Evolutionary conservation across 2,113 vertebrate species (phyloP).

Genomic region (Conger conger): DNA sequence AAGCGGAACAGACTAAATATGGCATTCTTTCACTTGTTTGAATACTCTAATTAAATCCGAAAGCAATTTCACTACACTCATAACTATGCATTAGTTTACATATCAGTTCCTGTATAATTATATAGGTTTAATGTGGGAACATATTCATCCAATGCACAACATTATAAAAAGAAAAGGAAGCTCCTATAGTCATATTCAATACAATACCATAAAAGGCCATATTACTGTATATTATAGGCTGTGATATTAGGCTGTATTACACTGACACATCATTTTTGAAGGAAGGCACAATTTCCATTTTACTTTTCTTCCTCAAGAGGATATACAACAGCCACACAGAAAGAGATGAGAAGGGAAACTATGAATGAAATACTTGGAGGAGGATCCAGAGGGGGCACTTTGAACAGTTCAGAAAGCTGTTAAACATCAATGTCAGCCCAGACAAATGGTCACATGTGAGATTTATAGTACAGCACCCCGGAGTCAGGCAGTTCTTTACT

Average conservation of each 20-base stretch:
- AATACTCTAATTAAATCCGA: no score
- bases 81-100: no score
- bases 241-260: no score
- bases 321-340: background rate
- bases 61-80: no score
- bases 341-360: background rate
- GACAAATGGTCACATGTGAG: background rate
- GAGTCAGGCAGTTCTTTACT: background rate
- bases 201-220: no score
- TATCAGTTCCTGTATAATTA: background rate
- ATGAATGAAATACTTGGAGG: background rate
- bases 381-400: background rate
- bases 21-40: no score
- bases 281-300: no score
- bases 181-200: background rate
- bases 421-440: background rate
- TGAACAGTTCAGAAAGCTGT: background rate
- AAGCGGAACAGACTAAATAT: no score
- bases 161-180: background rate
- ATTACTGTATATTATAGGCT: no score
- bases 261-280: no score
- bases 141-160: background rate
- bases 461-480: conserved; percentile 5
- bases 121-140: background rate
- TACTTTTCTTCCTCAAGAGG: no score